phyloP scores from a whole-genome alignment of 2,113 vertebrate species.

The Herpailurus yagouaroundi region DNA sequence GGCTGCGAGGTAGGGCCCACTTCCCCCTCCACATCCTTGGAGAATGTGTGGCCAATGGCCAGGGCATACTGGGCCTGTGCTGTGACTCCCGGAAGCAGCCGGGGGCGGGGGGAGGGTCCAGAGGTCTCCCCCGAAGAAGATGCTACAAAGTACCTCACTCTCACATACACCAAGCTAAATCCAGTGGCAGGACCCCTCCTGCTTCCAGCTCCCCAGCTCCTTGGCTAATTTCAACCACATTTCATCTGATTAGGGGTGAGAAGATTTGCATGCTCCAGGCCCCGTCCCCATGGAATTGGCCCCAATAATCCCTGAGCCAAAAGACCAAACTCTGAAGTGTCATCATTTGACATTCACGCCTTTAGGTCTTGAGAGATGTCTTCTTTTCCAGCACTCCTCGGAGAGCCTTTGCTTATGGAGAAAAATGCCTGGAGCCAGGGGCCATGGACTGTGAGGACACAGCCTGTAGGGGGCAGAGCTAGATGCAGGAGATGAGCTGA shows the following conservation, averaged over 20 bases:
- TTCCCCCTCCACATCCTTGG: background rate
- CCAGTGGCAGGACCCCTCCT: background rate
- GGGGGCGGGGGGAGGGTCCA: background rate
- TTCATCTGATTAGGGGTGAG: background rate
- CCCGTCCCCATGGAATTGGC: background rate
- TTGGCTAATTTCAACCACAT: background rate
- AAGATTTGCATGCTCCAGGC: rapidly evolving
- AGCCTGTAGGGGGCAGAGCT: rapidly evolving
- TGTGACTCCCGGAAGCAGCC: background rate
- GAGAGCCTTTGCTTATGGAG: background rate
- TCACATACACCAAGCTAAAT: background rate
- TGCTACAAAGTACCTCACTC: background rate
- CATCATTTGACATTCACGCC: background rate
- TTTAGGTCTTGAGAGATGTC: rapidly evolving
- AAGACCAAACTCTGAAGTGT: background rate
- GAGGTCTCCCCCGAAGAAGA: background rate
- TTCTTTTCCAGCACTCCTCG: background rate
- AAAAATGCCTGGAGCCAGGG: background rate
- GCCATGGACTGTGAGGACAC: background rate
- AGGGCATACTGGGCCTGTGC: background rate
- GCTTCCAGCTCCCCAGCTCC: rapidly evolving
- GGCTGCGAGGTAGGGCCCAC: rapidly evolving
- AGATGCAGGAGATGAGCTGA: background rate
- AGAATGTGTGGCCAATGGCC: background rate
- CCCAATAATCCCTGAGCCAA: background rate